Percentiles rank a stretch among this genome's conserved stretches.
Evolutionary conservation across 2,797 vertebrate genomes (phyloP).

Genomic region (Podarcis siculus): DNA sequence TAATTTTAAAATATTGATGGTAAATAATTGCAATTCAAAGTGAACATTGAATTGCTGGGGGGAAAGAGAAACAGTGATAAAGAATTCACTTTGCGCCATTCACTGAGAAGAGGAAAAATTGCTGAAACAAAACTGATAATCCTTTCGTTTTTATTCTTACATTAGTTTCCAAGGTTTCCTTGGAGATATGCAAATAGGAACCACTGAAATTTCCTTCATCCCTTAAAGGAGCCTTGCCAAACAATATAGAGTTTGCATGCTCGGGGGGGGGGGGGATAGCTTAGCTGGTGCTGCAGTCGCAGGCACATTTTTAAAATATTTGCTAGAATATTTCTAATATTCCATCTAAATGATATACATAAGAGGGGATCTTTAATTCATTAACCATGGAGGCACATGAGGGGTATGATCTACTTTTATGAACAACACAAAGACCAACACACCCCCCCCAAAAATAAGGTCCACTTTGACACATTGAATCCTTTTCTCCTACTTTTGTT

Average conservation of each 20-base stretch:
- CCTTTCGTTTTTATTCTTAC: conserved; percentile 9
- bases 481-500: neutral
- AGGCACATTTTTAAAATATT: neutral
- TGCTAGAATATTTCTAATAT: conserved; percentile 21
- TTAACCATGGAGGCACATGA: neutral
- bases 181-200: conserved; percentile 8
- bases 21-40: too few species aligned
- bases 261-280: neutral
- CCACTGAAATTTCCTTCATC: neutral
- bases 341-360: conserved; percentile 28
- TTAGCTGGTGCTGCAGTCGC: neutral
- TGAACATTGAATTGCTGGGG: too few species aligned
- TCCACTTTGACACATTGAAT: too few species aligned
- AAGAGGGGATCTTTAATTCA: conserved; percentile 22
- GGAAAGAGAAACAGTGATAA: accelerated
- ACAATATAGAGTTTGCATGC: conserved; percentile 18
- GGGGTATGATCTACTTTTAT: neutral
- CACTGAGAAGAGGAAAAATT: neutral
- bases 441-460: too few species aligned
- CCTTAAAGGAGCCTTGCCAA: conserved; percentile 29
- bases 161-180: conserved; percentile 24
- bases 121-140: conserved; percentile 26
- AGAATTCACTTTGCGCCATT: conserved; percentile 11
- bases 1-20: neutral
- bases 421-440: neutral